Conservation (phyloP, 1,140 invertebrate species). For the Tetranychus urticae region DNA sequence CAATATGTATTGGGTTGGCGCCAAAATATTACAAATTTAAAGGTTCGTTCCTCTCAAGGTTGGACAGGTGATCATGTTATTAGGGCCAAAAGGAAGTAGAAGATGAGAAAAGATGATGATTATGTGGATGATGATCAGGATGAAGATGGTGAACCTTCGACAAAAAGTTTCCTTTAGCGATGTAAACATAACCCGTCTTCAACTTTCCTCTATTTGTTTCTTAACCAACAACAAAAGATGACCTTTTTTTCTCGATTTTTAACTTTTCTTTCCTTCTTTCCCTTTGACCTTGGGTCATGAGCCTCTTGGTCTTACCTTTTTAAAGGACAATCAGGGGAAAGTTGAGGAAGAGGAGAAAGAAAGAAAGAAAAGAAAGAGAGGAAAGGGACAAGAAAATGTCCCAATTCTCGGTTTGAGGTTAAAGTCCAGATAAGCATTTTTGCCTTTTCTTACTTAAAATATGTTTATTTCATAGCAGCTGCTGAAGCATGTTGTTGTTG, state of each 20-base stretch:
- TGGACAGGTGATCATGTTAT: no score
- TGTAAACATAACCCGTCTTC: not conserved
- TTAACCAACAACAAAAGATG: no score
- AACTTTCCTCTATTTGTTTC: not conserved
- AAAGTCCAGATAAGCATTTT: not conserved
- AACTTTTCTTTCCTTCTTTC: not conserved
- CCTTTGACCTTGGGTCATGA: not conserved
- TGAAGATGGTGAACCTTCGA: not conserved
- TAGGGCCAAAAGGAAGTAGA: no score
- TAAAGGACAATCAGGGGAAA: not conserved
- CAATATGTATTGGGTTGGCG: no score
- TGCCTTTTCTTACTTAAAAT: not conserved
- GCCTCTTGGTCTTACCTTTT: not conserved
- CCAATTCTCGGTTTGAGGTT: not conserved
- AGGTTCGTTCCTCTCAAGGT: no score
- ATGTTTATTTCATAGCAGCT: not conserved
- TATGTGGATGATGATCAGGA: no score
- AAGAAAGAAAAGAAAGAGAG: not conserved
- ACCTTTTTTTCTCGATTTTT: not conserved
- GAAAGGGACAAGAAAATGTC: not conserved
- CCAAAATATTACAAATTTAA: no score
- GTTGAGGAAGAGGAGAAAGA: not conserved
- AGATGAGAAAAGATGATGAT: no score
- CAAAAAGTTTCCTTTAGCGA: not conserved
- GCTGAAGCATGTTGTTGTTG: not conserved